Base-by-base conservation (phyloP, 2,888 invertebrate species). In the Epiblema foenella region DNA sequence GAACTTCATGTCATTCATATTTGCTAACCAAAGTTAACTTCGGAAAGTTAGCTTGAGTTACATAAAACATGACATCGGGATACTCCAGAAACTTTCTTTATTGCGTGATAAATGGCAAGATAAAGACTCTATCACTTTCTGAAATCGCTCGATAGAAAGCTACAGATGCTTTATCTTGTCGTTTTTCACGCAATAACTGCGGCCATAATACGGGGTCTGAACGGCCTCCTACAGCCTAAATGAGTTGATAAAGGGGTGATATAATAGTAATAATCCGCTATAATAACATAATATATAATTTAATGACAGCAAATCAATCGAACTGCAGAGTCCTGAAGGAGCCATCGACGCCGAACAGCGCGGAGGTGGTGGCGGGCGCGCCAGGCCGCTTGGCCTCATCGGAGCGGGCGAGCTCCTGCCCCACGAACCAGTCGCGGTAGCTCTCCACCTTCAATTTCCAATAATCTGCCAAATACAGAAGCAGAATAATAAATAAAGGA, bases 381-480 rank as follows among this genome's bases (percentile, higher is more conserved):
- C 93, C 94, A 11, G 91, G 89, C 74, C 95, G 85, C 78, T 90
- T 89, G 62, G 89, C 83, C 78, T 95, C 95, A 72, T 94, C 91
- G 12, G 94, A 93, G 49, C 84, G 80, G 57, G 87, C 89, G 56
- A 84, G 84, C 69, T 86, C 88, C 78, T 94, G 91, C 62, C 89
- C 85, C 54, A 90, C 63, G 75, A 93, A 93, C 92, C 91, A 94
- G 62, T 93, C 89, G 0, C 90, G 84, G 69, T 91, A 88, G 68
- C 87, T 90, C 78, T 94, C 92, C 18, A 94, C 85, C 77, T 93
- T 93, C 33, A 81, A 77, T 76, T 90, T 91, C 92, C 92, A 93
- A 51, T 86, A 79, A 71, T 82, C 70, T 71, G 37, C 2, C 8
- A 33, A 56, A 56, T 15, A 56, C 5, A 10, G 1, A 46, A 10